phyloP scores from a whole-genome alignment of 2,113 vertebrate genomes.

The Ammospiza caudacuta region DNA sequence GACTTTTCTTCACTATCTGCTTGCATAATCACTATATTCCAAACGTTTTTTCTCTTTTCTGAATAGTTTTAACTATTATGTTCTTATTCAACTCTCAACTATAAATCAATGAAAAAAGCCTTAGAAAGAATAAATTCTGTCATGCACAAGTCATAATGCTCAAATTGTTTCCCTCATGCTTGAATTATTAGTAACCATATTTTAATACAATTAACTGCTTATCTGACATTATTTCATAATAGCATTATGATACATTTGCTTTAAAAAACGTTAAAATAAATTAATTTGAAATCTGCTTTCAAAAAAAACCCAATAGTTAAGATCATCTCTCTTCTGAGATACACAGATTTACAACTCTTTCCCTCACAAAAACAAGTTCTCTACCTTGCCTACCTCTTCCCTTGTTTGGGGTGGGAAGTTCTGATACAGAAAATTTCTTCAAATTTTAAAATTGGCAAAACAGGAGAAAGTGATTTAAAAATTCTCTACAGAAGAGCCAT shows the following conservation, averaged over 20 bases:
- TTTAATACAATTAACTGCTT: background rate
- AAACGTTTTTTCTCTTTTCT: background rate
- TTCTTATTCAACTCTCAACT: background rate
- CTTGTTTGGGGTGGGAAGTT: background rate
- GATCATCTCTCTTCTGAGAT: background rate
- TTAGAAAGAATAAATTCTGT: background rate
- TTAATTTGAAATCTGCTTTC: background rate
- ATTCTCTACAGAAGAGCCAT: background rate
- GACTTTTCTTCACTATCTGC: background rate
- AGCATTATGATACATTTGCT: background rate
- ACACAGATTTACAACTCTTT: background rate
- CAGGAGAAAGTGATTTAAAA: background rate
- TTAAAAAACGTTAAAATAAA: background rate
- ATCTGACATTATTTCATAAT: background rate
- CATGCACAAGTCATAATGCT: background rate
- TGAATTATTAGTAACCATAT: background rate
- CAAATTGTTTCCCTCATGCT: background rate
- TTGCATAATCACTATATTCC: background rate
- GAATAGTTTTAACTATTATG: background rate
- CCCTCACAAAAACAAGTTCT: background rate
- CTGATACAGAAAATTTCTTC: background rate
- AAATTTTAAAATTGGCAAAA: background rate
- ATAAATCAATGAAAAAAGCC: background rate
- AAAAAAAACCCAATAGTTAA: background rate
- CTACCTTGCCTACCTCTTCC: background rate